Evolutionary conservation across 2,888 invertebrate genomes (phyloP).

Genomic region (Dorcus parallelipipedus): DNA sequence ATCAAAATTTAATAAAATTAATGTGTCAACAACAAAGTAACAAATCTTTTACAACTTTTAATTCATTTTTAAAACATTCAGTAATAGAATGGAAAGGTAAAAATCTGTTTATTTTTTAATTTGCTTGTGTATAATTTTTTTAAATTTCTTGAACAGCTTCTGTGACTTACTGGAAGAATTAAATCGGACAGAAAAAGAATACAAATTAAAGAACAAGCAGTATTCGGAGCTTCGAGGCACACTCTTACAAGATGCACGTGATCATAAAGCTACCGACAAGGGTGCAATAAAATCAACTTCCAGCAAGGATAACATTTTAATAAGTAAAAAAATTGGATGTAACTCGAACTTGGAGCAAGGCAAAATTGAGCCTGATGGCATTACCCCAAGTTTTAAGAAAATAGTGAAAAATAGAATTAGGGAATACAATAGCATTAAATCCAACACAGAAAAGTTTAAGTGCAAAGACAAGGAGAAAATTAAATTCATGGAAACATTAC

Average conservation of each 20-base stretch:
- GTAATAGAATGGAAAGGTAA: too few species aligned
- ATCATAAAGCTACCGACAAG: not conserved
- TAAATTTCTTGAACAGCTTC: not conserved
- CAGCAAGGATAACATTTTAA: not conserved
- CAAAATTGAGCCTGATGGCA: not conserved
- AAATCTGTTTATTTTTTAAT: too few species aligned
- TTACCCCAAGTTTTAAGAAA: not conserved
- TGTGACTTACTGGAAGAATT: not conserved
- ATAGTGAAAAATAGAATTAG: slow-evolving; percentile 6
- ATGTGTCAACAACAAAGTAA: too few species aligned
- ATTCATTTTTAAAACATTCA: too few species aligned
- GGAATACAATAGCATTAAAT: not conserved
- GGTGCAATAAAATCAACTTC: not conserved
- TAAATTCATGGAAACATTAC: slow-evolving; percentile 5
- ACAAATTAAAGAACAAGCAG: not conserved
- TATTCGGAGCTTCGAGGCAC: slow-evolving; percentile 6
- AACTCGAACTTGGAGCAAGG: not conserved
- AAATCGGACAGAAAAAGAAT: slow-evolving; percentile 6
- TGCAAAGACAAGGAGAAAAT: slow-evolving; percentile 2
- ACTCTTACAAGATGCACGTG: not conserved
- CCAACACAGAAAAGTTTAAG: slow-evolving; percentile 10
- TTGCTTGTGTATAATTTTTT: too few species aligned
- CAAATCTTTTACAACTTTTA: too few species aligned
- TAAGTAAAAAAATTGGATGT: not conserved
- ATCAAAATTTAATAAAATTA: too few species aligned